phyloP scores from a whole-genome alignment of 2,888 invertebrate species.

The Alloscopus bannaensis region DNA sequence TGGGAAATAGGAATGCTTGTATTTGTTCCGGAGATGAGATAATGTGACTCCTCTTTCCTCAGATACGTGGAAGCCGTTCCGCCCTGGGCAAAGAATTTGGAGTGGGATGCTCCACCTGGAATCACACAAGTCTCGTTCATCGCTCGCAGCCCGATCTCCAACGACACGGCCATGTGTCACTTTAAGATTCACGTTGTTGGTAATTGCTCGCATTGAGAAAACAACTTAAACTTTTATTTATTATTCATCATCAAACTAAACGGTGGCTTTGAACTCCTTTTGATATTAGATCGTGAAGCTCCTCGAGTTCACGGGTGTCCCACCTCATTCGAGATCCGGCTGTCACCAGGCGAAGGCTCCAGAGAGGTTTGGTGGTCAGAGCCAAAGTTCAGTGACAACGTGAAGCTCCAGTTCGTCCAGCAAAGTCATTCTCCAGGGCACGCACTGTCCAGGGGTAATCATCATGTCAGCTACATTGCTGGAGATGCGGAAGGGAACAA shows the following conservation, averaged over 20 bases:
- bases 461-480: constrained; percentile 81
- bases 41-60: too few species aligned
- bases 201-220: constrained; percentile 74
- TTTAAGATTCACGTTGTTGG: constrained; percentile 80
- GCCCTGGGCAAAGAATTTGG: constrained; percentile 80
- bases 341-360: constrained; percentile 78
- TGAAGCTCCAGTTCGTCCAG: constrained; percentile 78
- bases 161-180: constrained; percentile 79
- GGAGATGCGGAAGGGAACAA: constrained; percentile 81
- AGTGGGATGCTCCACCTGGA: constrained; percentile 80
- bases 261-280: background rate
- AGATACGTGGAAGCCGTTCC: constrained; percentile 81
- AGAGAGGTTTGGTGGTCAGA: constrained; percentile 81
- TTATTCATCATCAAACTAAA: background rate
- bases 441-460: constrained; percentile 79
- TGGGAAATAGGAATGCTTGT: too few species aligned
- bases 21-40: too few species aligned
- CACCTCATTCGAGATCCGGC: constrained; percentile 79
- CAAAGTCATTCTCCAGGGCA: constrained; percentile 78
- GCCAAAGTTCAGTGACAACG: constrained; percentile 80
- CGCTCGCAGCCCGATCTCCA: constrained; percentile 79
- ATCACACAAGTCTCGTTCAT: constrained; percentile 80
- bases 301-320: constrained; percentile 81
- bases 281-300: constrained; percentile 77
- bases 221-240: constrained; percentile 19